Percentiles rank a stretch among this genome's conserved stretches.
phyloP scores from a whole-genome alignment of 2,888 invertebrate genomes.

The Synergus japonicus region DNA sequence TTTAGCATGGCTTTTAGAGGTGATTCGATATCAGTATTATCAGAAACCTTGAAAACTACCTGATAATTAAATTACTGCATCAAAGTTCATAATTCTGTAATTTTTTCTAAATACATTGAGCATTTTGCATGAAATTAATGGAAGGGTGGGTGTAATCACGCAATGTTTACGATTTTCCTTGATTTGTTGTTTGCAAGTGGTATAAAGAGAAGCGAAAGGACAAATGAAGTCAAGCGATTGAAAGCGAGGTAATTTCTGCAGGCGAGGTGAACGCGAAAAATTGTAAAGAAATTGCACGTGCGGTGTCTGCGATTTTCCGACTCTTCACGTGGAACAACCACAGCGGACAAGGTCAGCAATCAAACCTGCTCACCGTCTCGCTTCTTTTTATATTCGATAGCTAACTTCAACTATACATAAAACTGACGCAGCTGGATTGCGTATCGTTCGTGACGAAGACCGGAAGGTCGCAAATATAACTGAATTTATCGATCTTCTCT shows the following conservation, averaged over 20 bases:
- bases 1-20: neutral
- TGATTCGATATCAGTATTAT: neutral
- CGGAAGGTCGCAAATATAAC: conserved; percentile 27
- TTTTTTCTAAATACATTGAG: too few relatives aligned
- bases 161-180: neutral
- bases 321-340: conserved; percentile 41
- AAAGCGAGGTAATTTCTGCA: conserved; percentile 25
- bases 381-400: conserved; percentile 38
- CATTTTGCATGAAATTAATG: too few relatives aligned
- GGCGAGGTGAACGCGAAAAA: conserved; percentile 43
- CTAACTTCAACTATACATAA: conserved; percentile 6
- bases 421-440: conserved; percentile 27
- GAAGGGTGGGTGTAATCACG: too few relatives aligned
- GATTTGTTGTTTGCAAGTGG: conserved; percentile 5
- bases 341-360: conserved; percentile 40
- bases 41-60: too few relatives aligned
- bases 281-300: conserved; percentile 42
- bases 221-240: conserved; percentile 23
- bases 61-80: too few relatives aligned
- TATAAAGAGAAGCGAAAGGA: conserved; percentile 29
- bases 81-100: too few relatives aligned
- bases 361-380: conserved; percentile 37
- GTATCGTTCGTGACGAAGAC: conserved; percentile 32
- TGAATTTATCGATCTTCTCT: conserved; percentile 31
- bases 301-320: conserved; percentile 40